Base-by-base conservation (phyloP, 2,888 invertebrate genomes). In the Eurois occulta region DNA sequence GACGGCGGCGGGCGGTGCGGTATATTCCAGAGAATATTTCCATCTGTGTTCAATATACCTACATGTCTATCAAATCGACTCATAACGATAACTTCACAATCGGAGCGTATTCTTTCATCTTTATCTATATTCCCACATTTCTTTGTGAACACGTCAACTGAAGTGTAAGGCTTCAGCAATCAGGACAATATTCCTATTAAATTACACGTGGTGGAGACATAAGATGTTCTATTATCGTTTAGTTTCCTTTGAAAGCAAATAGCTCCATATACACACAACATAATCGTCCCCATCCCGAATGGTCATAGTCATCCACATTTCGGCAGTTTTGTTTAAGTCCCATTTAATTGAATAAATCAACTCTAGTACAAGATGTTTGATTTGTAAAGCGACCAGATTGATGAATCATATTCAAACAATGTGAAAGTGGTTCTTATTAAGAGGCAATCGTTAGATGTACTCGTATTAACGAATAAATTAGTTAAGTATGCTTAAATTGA, bases 401-500 rank as follows among this genome's bases (percentile, higher is more conserved):
- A 80, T 84, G 75, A 83, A 67, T 83, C 72, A 83, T 58, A 80
- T 67, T 66, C 64, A 48, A 75, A 83, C 80, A 72, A 75, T 75
- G 84, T 84, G 83, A 83, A 84, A 83, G 80, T 69, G 43, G 68
- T 66, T 65, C 52, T n/a, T 69, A 75, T n/a, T 69, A 72, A 72
- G 71, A 65, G 60, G 55, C 62, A 73, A 67, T 48, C 65, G 52
- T 52, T 43, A 46, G 24, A 52, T 41, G 80, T 74, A 80, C 71
- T 74, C 46, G 74, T n/a, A 62, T 32, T 79, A 60, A 70, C 38
- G 60, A 66, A 74, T 81, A 74, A 48, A 78, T 81, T 78, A 78
- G 74, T 74, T 73, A 82, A 71, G 79, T 81, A 83, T 68, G 68
- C 48, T 52, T 62, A 72, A 65, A 82, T 79, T 79, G 73, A 74